Evolutionary conservation across 2,113 vertebrate genomes (phyloP).

Genomic region (Acanthochromis polyacanthus): DNA sequence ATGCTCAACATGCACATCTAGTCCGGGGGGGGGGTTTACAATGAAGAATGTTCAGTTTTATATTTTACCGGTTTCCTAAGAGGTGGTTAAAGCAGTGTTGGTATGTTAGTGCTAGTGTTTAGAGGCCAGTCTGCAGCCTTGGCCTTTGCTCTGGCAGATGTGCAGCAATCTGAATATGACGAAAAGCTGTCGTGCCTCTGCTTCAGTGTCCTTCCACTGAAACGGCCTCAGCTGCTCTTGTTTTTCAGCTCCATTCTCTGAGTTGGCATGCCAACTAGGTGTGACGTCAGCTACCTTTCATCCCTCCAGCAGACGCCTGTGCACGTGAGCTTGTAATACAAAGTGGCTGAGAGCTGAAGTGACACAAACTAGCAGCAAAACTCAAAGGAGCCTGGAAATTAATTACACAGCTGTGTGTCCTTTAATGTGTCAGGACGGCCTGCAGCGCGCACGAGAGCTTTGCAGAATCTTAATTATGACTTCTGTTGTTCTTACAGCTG

Average conservation of each 20-base stretch:
- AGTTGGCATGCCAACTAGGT: conserved; percentile 71
- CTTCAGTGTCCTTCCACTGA: neutral
- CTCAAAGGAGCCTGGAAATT: conserved; percentile 10
- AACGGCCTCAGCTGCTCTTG: conserved; percentile 31
- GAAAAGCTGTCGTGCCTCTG: conserved; percentile 3
- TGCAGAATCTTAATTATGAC: neutral
- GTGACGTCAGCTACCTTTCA: conserved; percentile 71
- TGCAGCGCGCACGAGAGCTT: neutral
- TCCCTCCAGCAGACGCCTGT: conserved; percentile 32
- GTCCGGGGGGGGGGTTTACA: neutral
- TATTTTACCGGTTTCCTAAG: neutral
- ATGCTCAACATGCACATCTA: neutral
- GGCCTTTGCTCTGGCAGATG: too few species aligned
- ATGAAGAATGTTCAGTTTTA: neutral
- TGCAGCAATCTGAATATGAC: neutral
- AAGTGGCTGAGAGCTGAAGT: conserved; percentile 19
- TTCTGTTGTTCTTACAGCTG: neutral
- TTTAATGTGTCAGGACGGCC: neutral
- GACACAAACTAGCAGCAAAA: conserved; percentile 2
- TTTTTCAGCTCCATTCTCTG: conserved; percentile 36
- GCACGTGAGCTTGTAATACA: conserved; percentile 21
- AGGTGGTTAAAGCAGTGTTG: neutral
- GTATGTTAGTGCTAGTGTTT: neutral
- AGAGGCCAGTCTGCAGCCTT: neutral
- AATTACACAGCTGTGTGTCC: neutral